phyloP scores from a whole-genome alignment of 2,113 vertebrate species.

The Noctilio leporinus region DNA sequence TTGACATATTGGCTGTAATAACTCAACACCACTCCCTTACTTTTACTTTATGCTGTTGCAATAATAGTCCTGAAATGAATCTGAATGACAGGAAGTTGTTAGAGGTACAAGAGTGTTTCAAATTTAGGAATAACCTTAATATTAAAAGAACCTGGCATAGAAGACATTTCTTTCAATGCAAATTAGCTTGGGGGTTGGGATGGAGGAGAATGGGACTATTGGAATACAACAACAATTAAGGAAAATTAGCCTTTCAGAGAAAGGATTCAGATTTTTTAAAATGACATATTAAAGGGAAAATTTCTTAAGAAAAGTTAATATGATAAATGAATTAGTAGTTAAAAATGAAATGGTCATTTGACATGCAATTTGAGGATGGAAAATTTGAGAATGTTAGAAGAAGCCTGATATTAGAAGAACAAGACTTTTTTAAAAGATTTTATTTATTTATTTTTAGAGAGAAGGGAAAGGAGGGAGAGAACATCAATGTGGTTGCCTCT shows the following conservation, averaged over 20 bases:
- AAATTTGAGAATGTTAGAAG: background rate
- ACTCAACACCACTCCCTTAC: background rate
- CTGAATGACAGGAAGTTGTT: background rate
- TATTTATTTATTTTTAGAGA: too few relatives aligned
- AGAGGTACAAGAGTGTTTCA: background rate
- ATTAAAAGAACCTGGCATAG: background rate
- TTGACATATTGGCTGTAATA: background rate
- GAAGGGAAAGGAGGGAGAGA: too few relatives aligned
- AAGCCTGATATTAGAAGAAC: background rate
- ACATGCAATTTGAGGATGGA: background rate
- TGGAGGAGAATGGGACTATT: too few relatives aligned
- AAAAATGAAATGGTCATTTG: background rate
- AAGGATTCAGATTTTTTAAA: background rate
- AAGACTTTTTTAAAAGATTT: too few relatives aligned
- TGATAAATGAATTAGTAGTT: background rate
- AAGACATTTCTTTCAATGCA: background rate
- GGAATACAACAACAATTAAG: too few relatives aligned
- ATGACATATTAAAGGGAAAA: background rate
- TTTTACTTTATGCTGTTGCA: background rate
- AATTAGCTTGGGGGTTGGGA: too few relatives aligned
- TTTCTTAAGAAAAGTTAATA: background rate
- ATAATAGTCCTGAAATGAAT: background rate
- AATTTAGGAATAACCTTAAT: background rate
- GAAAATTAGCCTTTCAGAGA: background rate
- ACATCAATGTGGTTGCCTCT: too few relatives aligned